phyloP scores from a whole-genome alignment of 2,113 vertebrate genomes.

The Clupea harengus region DNA sequence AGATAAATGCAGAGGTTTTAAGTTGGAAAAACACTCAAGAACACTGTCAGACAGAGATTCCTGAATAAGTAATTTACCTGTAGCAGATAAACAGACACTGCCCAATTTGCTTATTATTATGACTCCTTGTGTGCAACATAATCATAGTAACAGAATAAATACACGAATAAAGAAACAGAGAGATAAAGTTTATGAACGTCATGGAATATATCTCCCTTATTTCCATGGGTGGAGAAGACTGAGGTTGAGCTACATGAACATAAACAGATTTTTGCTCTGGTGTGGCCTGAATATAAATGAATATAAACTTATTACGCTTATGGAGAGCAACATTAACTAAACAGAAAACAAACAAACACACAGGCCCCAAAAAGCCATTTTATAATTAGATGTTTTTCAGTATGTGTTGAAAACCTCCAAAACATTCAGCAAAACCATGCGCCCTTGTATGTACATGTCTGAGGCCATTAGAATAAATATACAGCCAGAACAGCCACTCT shows the following conservation, averaged over 20 bases:
- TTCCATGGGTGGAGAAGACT: neutral
- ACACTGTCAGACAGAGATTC: neutral
- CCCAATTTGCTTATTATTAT: neutral
- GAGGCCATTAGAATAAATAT: constrained; percentile 62
- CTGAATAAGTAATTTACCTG: neutral
- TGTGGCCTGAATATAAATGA: neutral
- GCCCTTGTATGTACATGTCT: constrained; percentile 49
- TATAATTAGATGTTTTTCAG: constrained; percentile 30
- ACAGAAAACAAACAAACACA: constrained; percentile 32
- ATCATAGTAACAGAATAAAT: neutral
- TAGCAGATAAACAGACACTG: neutral
- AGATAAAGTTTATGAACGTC: neutral
- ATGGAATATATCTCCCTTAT: neutral
- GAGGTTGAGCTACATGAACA: neutral
- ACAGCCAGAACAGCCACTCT: constrained; percentile 48
- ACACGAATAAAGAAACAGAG: neutral
- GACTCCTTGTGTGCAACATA: neutral
- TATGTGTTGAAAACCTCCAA: constrained; percentile 58
- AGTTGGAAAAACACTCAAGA: neutral
- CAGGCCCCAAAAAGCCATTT: neutral
- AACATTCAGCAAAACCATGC: constrained; percentile 57
- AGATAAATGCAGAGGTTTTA: constrained; percentile 31
- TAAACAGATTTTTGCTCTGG: neutral
- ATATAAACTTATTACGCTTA: neutral
- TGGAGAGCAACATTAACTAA: neutral